Conservation (phyloP, 2,888 invertebrate species). For the Ceratothoa steindachneri region DNA sequence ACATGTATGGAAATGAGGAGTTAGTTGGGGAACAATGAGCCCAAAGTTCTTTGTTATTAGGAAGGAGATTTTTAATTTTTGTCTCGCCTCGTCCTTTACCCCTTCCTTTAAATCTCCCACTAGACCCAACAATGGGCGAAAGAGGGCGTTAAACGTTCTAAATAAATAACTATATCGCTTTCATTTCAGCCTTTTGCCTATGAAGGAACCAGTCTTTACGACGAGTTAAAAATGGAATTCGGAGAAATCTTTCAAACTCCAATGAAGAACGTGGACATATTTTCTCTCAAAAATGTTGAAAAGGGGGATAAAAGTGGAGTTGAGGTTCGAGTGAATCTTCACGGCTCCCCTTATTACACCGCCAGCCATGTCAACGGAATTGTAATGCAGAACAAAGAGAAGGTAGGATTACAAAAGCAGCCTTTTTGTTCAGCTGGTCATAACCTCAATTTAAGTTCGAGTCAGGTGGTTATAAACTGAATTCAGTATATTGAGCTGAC, state of each 20-base stretch:
- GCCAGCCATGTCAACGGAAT: conserved; percentile 30
- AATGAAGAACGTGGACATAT: conserved; percentile 37
- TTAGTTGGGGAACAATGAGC: too few species aligned
- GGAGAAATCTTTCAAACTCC: conserved; percentile 22
- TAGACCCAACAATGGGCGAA: too few species aligned
- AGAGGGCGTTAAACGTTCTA: too few species aligned
- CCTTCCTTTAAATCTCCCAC: not conserved
- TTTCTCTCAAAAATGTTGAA: conserved; percentile 27
- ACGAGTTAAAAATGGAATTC: conserved; percentile 16
- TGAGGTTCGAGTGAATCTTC: conserved; percentile 34
- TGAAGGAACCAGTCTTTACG: conserved; percentile 30
- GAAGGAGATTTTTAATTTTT: not conserved
- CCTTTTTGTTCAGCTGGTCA: not conserved
- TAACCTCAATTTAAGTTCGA: not conserved
- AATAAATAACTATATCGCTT: too few species aligned
- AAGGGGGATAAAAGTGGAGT: conserved; percentile 15
- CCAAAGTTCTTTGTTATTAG: not conserved
- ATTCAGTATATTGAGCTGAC: too few species aligned
- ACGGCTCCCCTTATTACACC: conserved; percentile 41
- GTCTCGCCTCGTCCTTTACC: not conserved
- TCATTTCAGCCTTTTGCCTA: not conserved
- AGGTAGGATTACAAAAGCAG: conserved; percentile 17
- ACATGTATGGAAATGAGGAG: too few species aligned
- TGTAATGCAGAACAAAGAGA: conserved; percentile 16
- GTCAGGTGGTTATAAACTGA: too few species aligned